Percentiles rank a stretch among this genome's conserved stretches.
phyloP scores from a whole-genome alignment of 2,888 invertebrate species.

The Bursaphelenchus okinawaensis region DNA sequence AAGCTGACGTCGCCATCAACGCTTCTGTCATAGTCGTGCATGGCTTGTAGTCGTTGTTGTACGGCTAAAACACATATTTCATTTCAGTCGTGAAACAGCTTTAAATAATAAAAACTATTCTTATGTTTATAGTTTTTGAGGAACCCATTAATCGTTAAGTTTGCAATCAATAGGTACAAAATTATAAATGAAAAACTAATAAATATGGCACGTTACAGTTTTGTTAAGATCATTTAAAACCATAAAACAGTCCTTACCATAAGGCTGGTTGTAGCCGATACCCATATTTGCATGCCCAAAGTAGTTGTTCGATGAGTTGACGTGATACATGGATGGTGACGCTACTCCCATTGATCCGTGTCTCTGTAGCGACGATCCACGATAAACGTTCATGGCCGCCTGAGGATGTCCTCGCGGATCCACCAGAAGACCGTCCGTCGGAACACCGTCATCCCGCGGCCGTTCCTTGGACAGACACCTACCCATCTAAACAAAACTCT shows the following conservation, averaged over 20 bases:
- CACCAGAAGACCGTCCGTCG: constrained; percentile 7
- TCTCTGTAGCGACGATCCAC: constrained; percentile 12
- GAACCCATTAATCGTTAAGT: too few species aligned
- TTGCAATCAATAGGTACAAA: too few species aligned
- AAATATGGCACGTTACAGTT: too few species aligned
- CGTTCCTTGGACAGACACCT: constrained; percentile 21
- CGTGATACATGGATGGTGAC: constrained; percentile 14
- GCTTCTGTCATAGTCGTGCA: constrained; percentile 89
- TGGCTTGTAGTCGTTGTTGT: constrained; percentile 68
- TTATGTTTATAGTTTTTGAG: too few species aligned
- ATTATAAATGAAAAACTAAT: too few species aligned
- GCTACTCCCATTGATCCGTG: constrained; percentile 12
- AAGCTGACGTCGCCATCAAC: constrained; percentile 92
- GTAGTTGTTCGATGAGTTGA: neutral
- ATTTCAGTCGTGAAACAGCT: neutral
- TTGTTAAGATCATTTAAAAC: too few species aligned
- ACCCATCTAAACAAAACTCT: constrained; percentile 13
- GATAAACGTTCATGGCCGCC: constrained; percentile 21
- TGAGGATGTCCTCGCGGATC: constrained; percentile 17
- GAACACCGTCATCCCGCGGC: neutral
- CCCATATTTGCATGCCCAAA: neutral
- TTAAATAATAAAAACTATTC: too few species aligned
- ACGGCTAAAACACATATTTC: neutral
- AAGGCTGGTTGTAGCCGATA: neutral
- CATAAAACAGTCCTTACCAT: too few species aligned